A percentile compares a stretch with the other conserved stretches of the same genome.
These are phyloP conservation scores for Busseola fusca DNA, from an alignment of 2,888 invertebrate species.

Conservation along the genomic window DNA sequence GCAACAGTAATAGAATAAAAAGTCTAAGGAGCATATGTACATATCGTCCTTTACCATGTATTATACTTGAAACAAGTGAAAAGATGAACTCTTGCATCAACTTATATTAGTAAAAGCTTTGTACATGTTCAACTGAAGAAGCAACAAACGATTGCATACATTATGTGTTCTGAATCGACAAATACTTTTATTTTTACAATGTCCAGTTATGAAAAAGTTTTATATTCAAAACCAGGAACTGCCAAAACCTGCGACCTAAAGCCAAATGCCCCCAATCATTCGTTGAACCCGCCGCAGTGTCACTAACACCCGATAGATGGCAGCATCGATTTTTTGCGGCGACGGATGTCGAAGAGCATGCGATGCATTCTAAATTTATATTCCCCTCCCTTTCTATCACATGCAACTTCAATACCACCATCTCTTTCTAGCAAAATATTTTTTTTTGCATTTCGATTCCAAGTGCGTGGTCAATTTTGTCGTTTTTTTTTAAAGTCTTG, in stretches of 20 bases:
- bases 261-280: conserved; percentile 57
- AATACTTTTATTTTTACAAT: conserved; percentile 24
- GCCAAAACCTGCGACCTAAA: conserved; percentile 33
- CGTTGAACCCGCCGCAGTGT: conserved; percentile 70
- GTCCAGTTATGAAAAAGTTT: conserved; percentile 50
- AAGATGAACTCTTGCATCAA: background rate
- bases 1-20: background rate
- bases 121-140: background rate
- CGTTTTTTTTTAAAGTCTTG: conserved; percentile 79
- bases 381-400: conserved; percentile 77
- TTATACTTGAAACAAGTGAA: background rate
- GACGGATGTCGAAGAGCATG: conserved; percentile 87
- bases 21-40: background rate
- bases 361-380: conserved; percentile 88
- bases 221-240: conserved; percentile 46
- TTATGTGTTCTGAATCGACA: conserved; percentile 29
- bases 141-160: conserved; percentile 7
- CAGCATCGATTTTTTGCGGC: conserved; percentile 81
- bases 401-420: conserved; percentile 66
- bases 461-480: conserved; percentile 86
- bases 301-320: conserved; percentile 81
- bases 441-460: conserved; percentile 88
- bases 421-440: conserved; percentile 81
- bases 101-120: background rate
- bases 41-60: background rate